Conservation (phyloP, 2,797 vertebrate species). For the Remorina albescens region DNA sequence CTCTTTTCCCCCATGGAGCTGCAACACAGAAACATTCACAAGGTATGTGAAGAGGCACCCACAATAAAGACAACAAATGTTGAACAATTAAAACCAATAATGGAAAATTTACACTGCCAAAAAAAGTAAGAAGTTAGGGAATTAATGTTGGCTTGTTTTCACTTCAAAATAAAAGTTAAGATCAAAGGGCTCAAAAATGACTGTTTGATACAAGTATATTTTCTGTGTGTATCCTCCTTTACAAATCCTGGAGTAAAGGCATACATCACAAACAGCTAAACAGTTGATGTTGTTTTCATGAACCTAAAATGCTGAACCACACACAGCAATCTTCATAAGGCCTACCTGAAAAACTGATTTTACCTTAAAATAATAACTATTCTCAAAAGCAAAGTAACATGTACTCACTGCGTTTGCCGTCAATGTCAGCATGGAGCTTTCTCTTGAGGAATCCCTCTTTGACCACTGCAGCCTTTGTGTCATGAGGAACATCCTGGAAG, state of each 20-base stretch:
- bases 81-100: too few relatives aligned
- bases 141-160: too few relatives aligned
- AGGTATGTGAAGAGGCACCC: not conserved
- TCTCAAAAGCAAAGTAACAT: not conserved
- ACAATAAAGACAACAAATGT: not conserved
- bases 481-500: constrained; percentile 86
- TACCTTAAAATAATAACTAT: not conserved
- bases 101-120: too few relatives aligned
- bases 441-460: constrained; percentile 90
- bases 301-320: not conserved
- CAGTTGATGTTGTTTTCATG: not conserved
- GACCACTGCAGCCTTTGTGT: constrained; percentile 84
- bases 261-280: not conserved
- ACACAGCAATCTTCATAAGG: not conserved
- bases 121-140: too few relatives aligned
- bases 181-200: not conserved
- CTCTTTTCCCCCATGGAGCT: constrained; percentile 94
- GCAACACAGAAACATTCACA: constrained; percentile 40
- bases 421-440: constrained; percentile 91
- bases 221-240: too few relatives aligned
- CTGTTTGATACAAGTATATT: not conserved
- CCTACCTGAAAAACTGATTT: not conserved
- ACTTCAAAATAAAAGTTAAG: not conserved
- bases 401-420: constrained; percentile 93
- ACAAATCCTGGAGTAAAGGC: too few relatives aligned